Percentiles rank a stretch among this genome's conserved stretches.
Evolutionary conservation across 2,888 invertebrate species (phyloP).

Genomic region (Drosophila rubida): DNA sequence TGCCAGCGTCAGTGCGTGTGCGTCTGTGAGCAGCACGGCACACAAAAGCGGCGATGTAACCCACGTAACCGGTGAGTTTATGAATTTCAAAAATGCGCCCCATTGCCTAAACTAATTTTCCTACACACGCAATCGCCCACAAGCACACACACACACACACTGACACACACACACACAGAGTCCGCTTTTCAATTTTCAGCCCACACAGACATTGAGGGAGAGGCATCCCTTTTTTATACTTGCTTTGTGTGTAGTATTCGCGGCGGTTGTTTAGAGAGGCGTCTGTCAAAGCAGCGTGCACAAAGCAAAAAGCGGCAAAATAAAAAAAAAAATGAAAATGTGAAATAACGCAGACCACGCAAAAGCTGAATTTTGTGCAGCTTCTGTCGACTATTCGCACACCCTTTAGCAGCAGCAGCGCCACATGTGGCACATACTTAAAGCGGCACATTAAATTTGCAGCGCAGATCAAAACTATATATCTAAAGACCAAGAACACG

Average conservation of each 20-base stretch:
- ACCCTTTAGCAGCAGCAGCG: no score
- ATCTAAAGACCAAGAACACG: no score
- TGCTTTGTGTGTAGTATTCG: slow-evolving; percentile 18
- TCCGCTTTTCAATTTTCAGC: slow-evolving; percentile 49
- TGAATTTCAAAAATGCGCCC: slow-evolving; percentile 74
- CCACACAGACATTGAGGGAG: slow-evolving; percentile 15
- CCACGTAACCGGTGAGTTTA: slow-evolving; percentile 62
- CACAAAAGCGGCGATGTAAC: slow-evolving; percentile 23
- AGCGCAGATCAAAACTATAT: no score
- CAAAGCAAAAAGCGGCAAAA: background rate
- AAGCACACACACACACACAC: slow-evolving; percentile 19
- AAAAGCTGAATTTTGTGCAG: slow-evolving; percentile 6
- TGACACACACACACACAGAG: slow-evolving; percentile 12
- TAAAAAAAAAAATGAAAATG: slow-evolving; percentile 1
- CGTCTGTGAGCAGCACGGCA: slow-evolving; percentile 26
- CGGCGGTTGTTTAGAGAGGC: slow-evolving; percentile 50
- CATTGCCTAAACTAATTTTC: slow-evolving; percentile 72
- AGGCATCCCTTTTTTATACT: slow-evolving; percentile 23
- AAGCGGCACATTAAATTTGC: no score
- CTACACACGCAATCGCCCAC: slow-evolving; percentile 51
- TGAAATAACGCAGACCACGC: slow-evolving; percentile 13
- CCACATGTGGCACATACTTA: no score
- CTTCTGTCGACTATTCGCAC: slow-evolving; percentile 10
- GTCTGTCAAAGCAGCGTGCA: slow-evolving; percentile 39
- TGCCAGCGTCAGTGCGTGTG: background rate